A percentile compares a stretch with the other conserved stretches of the same genome.
Evolutionary conservation across 2,888 invertebrate genomes (phyloP).

Genomic region (Caenorhabditis becei): DNA sequence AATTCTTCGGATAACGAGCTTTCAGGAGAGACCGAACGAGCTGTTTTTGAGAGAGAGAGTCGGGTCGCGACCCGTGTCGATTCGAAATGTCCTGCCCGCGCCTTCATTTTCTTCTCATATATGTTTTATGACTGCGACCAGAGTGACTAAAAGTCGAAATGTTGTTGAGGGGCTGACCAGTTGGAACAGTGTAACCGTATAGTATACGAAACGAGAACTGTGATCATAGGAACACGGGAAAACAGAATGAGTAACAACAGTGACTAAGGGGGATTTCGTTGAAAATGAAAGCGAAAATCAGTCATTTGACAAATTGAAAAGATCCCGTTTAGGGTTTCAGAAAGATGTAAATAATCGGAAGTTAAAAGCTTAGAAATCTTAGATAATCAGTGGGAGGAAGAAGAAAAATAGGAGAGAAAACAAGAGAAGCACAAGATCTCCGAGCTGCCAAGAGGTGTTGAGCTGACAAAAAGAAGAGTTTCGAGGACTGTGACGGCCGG

Average conservation of each 20-base stretch:
- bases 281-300: neutral
- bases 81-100: neutral
- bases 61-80: neutral
- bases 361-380: neutral
- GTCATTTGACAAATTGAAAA: neutral
- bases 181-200: slow-evolving; percentile 35
- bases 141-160: slow-evolving; percentile 17
- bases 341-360: neutral
- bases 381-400: neutral
- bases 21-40: neutral
- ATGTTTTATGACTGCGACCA: slow-evolving; percentile 15
- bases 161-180: neutral
- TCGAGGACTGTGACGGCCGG: no score
- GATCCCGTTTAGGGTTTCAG: neutral
- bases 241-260: neutral
- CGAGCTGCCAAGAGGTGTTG: no score
- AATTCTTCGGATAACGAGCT: neutral
- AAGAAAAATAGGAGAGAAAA: neutral
- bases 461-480: no score
- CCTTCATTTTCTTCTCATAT: slow-evolving; percentile 26
- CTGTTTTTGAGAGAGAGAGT: neutral
- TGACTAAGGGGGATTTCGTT: neutral
- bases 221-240: neutral
- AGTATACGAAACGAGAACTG: slow-evolving; percentile 29
- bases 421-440: no score